Percentiles rank a stretch among this genome's conserved stretches.
Conservation (phyloP, 2,797 vertebrate species). For the Allenopithecus nigroviridis region DNA sequence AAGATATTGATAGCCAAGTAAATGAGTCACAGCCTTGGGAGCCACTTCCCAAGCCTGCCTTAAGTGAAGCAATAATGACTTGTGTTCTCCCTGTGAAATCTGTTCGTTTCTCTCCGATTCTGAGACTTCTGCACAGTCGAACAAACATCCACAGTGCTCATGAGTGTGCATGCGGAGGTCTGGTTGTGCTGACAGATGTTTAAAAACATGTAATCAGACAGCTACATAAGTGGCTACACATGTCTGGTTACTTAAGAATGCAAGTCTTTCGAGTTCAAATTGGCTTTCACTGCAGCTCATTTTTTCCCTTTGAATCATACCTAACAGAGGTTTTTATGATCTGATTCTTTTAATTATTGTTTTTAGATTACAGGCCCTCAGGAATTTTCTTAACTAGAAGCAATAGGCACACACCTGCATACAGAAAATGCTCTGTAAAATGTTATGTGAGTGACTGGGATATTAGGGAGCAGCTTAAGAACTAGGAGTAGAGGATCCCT, state of each 20-base stretch:
- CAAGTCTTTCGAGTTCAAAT: constrained; percentile 67
- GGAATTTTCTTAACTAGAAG: constrained; percentile 54
- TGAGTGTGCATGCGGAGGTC: constrained; percentile 36
- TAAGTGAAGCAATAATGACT: neutral
- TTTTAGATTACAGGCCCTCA: constrained; percentile 54
- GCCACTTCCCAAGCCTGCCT: constrained; percentile 4
- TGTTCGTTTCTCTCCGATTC: neutral
- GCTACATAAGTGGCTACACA: constrained; percentile 72
- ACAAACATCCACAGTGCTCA: neutral
- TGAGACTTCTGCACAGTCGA: neutral
- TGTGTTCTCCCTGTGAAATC: neutral
- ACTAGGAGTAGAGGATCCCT: neutral
- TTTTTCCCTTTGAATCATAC: constrained; percentile 77
- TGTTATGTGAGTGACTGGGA: neutral
- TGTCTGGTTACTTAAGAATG: constrained; percentile 68
- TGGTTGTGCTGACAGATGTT: constrained; percentile 58
- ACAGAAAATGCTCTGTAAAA: constrained; percentile 29
- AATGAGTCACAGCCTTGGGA: constrained; percentile 37
- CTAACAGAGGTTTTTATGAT: constrained; percentile 67
- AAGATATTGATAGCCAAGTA: neutral
- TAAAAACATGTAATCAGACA: constrained; percentile 69
- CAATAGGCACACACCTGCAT: constrained; percentile 3
- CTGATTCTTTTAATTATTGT: constrained; percentile 44
- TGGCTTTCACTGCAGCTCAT: constrained; percentile 65
- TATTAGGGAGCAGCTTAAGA: neutral